Evolutionary conservation across 2,888 invertebrate genomes (phyloP).

Genomic region (Melipona beecheii): DNA sequence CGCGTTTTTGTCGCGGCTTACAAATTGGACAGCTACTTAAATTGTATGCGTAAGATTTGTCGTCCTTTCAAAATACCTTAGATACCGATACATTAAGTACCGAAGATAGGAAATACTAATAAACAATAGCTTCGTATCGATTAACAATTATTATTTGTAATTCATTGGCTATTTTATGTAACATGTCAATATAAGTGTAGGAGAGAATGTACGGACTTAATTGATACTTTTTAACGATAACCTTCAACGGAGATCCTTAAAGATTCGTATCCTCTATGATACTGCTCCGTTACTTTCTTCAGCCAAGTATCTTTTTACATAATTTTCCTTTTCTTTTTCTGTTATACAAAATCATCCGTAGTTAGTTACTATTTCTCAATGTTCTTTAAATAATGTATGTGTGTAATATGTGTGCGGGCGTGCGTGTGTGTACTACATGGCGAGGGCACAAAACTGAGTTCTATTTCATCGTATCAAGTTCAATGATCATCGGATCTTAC

Average conservation of each 20-base stretch:
- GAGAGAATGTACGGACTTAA: conserved; percentile 71
- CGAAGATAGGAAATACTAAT: conserved; percentile 62
- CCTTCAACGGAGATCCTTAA: conserved; percentile 46
- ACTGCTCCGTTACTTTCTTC: conserved; percentile 40
- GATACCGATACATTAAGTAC: conserved; percentile 62
- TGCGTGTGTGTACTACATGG: conserved; percentile 51
- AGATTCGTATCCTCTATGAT: conserved; percentile 21
- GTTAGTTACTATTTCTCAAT: conserved; percentile 56
- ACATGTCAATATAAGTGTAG: conserved; percentile 69
- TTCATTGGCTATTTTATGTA: conserved; percentile 71
- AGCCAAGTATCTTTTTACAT: conserved; percentile 25
- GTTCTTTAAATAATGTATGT: conserved; percentile 53
- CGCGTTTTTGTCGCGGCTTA: conserved; percentile 4
- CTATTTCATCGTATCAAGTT: conserved; percentile 51
- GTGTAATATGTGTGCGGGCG: conserved; percentile 39
- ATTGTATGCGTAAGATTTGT: conserved; percentile 48
- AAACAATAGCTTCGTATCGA: conserved; percentile 66
- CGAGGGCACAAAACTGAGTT: conserved; percentile 48
- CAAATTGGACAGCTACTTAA: conserved; percentile 32
- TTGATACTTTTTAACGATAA: conserved; percentile 67
- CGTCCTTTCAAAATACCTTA: conserved; percentile 53
- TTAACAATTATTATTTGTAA: conserved; percentile 70
- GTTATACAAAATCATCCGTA: conserved; percentile 51
- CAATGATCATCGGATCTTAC: conserved; percentile 48
- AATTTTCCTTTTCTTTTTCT: conserved; percentile 19